A percentile compares a stretch with the other conserved stretches of the same genome.
These are phyloP conservation scores for Lordiphosa stackelbergi DNA, from an alignment of 1,140 invertebrate species.

Conservation along the genomic window DNA sequence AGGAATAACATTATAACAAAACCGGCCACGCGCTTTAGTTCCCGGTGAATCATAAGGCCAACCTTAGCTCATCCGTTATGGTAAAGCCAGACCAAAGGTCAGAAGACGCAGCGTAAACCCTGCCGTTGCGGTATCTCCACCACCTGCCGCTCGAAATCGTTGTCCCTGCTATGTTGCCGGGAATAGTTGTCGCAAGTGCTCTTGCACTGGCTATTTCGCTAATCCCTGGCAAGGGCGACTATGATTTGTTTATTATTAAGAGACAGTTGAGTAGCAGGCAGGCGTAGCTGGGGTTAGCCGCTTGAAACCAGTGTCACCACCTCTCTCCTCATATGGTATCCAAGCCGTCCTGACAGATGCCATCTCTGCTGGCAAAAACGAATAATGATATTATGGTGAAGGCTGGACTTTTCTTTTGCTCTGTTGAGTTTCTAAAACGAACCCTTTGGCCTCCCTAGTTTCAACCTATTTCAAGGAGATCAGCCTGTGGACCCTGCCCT, in stretches of 20 bases:
- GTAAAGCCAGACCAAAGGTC: slow-evolving; percentile 9
- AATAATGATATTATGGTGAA: slow-evolving; percentile 63
- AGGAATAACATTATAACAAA: not conserved
- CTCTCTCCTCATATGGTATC: slow-evolving; percentile 31
- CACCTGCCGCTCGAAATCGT: slow-evolving; percentile 48
- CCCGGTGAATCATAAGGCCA: slow-evolving; percentile 20
- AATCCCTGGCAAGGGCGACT: no score
- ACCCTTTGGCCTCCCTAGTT: slow-evolving; percentile 12
- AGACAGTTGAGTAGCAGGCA: no score
- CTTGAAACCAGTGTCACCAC: no score
- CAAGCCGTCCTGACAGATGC: slow-evolving; percentile 20
- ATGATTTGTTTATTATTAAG: no score
- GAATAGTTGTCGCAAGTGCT: slow-evolving; percentile 29
- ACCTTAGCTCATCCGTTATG: slow-evolving; percentile 15
- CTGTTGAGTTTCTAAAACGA: no score
- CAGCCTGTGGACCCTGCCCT: slow-evolving; percentile 39
- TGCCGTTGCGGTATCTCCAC: slow-evolving; percentile 50
- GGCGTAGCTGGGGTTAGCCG: no score
- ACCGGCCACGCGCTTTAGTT: slow-evolving; percentile 10
- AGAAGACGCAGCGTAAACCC: slow-evolving; percentile 11
- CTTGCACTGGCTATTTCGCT: slow-evolving; percentile 38
- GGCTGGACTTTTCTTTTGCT: not conserved
- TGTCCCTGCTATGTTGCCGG: slow-evolving; percentile 43
- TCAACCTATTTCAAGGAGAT: slow-evolving; percentile 44
- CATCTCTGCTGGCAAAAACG: slow-evolving; percentile 51